These are phyloP conservation scores for Netelia virgata DNA, from an alignment of 2,888 invertebrate genomes.

Conservation along the genomic window DNA sequence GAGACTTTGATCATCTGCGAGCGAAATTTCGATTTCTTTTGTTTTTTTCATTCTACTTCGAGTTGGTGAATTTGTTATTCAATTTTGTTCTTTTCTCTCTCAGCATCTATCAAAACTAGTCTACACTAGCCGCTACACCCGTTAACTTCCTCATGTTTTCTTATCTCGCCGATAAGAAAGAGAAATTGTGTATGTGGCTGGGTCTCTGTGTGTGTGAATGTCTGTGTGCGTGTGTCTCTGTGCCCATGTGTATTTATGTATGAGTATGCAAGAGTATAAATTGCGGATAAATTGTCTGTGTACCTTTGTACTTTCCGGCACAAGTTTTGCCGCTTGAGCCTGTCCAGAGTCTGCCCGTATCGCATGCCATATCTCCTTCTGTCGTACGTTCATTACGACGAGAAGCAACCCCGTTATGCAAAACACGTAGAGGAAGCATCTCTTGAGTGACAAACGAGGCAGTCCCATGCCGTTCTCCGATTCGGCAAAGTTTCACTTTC, in stretches of 20 bases:
- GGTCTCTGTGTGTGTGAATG: background rate
- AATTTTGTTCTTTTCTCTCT: background rate
- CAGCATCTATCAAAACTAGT: constrained; percentile 27
- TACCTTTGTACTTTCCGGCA: constrained; percentile 78
- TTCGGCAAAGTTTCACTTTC: constrained; percentile 50
- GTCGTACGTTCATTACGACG: constrained; percentile 86
- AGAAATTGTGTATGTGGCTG: background rate
- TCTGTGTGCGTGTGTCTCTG: too few species aligned
- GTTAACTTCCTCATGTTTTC: background rate
- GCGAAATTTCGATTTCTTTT: constrained; percentile 71
- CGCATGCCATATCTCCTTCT: constrained; percentile 83
- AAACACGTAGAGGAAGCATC: constrained; percentile 87
- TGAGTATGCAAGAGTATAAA: background rate
- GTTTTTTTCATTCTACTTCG: constrained; percentile 16
- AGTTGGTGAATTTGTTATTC: background rate
- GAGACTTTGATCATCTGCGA: constrained; percentile 78
- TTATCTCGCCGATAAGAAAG: constrained; percentile 15
- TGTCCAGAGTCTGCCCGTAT: constrained; percentile 79
- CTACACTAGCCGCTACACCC: constrained; percentile 40
- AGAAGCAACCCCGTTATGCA: constrained; percentile 86
- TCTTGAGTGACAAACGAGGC: constrained; percentile 87
- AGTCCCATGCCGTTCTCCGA: constrained; percentile 85
- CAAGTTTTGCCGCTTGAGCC: constrained; percentile 70
- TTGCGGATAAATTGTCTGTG: background rate
- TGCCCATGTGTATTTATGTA: background rate